Evolutionary conservation across 2,888 invertebrate species (phyloP), one percentile per base, ranked within the genome.

Genomic region (Hemicrepidius hirtus): DNA sequence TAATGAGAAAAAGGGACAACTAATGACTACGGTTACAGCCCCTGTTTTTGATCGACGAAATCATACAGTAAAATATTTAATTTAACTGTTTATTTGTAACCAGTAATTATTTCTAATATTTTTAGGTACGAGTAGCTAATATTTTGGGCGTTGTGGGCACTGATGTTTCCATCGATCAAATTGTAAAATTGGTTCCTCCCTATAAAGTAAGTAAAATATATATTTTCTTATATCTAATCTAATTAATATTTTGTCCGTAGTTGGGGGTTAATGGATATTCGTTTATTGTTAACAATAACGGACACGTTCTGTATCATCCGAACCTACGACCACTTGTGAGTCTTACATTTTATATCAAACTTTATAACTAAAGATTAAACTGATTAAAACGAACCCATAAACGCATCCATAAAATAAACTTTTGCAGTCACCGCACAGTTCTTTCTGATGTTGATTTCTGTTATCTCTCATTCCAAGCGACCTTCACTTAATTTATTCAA

Each of bases 251-350:
- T 76, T 53, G 77, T 66, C 16, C 28, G 79, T 81, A 97, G 96
- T 90, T 98, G 83, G 98, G 98, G 79, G 96, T 96, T 44, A 97
- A 97, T 87, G 97, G 97, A 64, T 98, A 98, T 88, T 96, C 97
- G 62, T 98, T 98, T 88, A 95, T 97, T 88, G 94, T 98, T 83
- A 97, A 97, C 87, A 98, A 98, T 87, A 98, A 99, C 88, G 99
- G 98, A 81, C 96, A 97, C 87, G 93, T 98, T 77, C 89, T 99
- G 75, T 97, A 96, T 86, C 98, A 99, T 90, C 98, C 98, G 24
- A 97, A 98, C 86, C 90, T 97, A 82, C 90, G 97, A 81, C 97
- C 98, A 60, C 87, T 96, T 90, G 95, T 96, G 89, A 90, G 91
- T 77, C 20, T 9, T 32, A 32, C 5, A 32, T 32, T 3, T 32